Conservation (phyloP, 2,113 vertebrate genomes). For the Laticauda colubrina region DNA sequence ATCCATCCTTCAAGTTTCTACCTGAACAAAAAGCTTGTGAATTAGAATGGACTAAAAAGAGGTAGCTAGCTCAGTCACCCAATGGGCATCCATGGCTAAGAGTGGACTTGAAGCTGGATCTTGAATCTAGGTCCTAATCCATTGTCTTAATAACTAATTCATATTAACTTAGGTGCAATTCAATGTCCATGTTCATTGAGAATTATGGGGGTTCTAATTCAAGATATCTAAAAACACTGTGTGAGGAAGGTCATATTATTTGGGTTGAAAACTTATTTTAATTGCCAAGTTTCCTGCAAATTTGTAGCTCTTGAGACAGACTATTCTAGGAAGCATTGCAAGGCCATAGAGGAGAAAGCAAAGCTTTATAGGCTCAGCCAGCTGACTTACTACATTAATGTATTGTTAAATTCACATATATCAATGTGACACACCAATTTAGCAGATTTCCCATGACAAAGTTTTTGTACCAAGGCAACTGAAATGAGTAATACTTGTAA, state of each 20-base stretch:
- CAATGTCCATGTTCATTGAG: not conserved
- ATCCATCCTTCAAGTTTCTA: not conserved
- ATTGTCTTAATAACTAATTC: not conserved
- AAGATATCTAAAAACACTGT: not conserved
- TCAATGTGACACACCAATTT: not conserved
- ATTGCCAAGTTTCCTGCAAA: not conserved
- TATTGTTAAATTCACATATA: not conserved
- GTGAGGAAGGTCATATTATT: not conserved
- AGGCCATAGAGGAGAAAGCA: not conserved
- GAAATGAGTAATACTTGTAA: constrained; percentile 11
- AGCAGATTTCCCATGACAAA: constrained; percentile 1
- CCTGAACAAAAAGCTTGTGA: not conserved
- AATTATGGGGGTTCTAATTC: not conserved
- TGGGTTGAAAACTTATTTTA: constrained; percentile 6
- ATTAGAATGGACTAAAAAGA: not conserved
- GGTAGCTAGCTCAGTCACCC: not conserved
- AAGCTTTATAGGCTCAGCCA: not conserved
- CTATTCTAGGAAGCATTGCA: not conserved
- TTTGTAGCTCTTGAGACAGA: not conserved
- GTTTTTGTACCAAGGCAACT: not conserved
- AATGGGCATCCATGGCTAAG: not conserved
- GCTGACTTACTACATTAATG: not conserved
- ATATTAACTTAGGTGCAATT: not conserved
- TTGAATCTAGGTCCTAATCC: not conserved
- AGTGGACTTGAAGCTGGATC: not conserved